These are phyloP conservation scores for Leguminivora glycinivorella DNA, from an alignment of 1,140 invertebrate species.

Conservation along the genomic window DNA sequence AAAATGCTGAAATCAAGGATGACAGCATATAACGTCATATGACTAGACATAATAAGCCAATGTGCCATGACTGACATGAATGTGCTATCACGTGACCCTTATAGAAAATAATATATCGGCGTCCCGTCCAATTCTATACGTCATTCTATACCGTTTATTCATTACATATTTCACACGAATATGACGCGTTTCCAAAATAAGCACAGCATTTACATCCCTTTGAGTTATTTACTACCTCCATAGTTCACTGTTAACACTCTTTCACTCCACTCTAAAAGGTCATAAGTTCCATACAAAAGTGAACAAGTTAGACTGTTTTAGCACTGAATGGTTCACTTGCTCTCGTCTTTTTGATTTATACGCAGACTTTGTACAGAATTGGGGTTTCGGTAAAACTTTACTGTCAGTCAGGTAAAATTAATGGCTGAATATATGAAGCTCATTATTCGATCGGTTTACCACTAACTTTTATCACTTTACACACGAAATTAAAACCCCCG, in stretches of 20 bases:
- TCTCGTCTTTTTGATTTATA: conserved; percentile 4
- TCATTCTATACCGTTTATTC: too few species aligned
- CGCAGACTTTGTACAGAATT: neutral
- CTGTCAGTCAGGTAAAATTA: neutral
- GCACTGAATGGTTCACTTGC: too few species aligned
- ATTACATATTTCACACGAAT: neutral
- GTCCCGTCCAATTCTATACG: too few species aligned
- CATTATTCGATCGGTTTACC: neutral
- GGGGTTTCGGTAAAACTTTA: neutral
- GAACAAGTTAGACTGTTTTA: neutral
- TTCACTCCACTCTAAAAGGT: neutral
- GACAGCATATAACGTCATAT: too few species aligned
- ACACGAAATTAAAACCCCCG: too few species aligned
- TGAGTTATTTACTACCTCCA: neutral
- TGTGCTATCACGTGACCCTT: too few species aligned
- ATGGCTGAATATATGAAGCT: neutral
- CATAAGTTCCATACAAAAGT: neutral
- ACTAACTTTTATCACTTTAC: too few species aligned
- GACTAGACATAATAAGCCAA: too few species aligned
- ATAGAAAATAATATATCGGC: too few species aligned
- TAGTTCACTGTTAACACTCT: conserved; percentile 3
- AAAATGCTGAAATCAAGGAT: too few species aligned
- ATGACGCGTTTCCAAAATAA: neutral
- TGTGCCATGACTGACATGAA: too few species aligned
- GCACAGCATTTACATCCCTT: neutral